Evolutionary conservation across 64 coral and sea anemone species (phyloP), one percentile per base, ranked within the genome.

Genomic region (Montipora capricornis): DNA sequence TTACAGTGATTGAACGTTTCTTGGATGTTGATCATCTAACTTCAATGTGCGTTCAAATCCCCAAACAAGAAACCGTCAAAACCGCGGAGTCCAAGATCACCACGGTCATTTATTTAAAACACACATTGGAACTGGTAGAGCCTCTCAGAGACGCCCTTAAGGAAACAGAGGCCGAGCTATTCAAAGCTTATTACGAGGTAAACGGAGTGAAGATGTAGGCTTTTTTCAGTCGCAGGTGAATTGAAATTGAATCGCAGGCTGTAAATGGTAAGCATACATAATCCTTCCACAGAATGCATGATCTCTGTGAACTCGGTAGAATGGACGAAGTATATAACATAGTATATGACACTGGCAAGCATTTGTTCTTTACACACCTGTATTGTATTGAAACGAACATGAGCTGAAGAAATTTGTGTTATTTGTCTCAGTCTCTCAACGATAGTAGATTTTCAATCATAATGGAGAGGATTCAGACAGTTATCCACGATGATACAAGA

Each of bases 1-100:
- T 22, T 66, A 57, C 45, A 99, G 98, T 99, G 17, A 74, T 99
- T 5, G 90, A 89, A 5, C 89, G 92, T 16, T 99, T 99, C 64
- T 82, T 99, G 73, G 98, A 99, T 77, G 89, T 99, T 66, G 98
- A 99, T 62, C 98, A 99, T 73, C 69, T 99, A 83, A 96, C 95
- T 1, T 92, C 98, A 20, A 94, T 99, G 95, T 99, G 95, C 24
- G 92, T 99, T 44, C 98, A 99, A 84, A 94, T 99, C 58, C 98
- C 98, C 22, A 99, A 99, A 81, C 83, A 93, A 77, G 98, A 99
- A 48, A 99, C 94, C 57, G 74, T 99, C 12, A 99, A 99, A 77
- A 99, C 98, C 4, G 94, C 98, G 8, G 98, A 99, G 19, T 94
- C 95, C 11, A 99, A 99, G 81, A 99, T 99, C 50, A 75, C 92